Percentiles rank a stretch among this genome's conserved stretches.
phyloP scores from a whole-genome alignment of 2,888 invertebrate genomes.

The Acleris literana region DNA sequence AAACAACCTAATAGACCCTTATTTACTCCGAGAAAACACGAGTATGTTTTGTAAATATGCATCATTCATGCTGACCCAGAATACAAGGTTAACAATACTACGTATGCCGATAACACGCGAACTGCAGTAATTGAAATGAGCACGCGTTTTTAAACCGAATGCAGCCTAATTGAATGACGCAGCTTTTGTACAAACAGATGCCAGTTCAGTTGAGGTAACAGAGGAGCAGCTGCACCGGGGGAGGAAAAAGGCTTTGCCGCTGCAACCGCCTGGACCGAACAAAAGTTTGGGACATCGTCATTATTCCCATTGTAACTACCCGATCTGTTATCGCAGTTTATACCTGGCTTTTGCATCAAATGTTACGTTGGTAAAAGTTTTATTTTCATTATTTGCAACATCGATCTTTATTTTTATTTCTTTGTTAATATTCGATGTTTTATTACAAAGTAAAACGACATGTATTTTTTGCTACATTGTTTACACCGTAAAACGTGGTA shows the following conservation, averaged over 20 bases:
- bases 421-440: no score
- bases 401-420: no score
- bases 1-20: conserved; percentile 28
- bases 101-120: conserved; percentile 9
- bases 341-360: conserved; percentile 49
- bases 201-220: conserved; percentile 15
- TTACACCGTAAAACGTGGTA: no score
- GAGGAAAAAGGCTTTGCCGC: conserved; percentile 17
- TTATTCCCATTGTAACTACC: conserved; percentile 47
- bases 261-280: conserved; percentile 43
- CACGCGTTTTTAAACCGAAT: conserved; percentile 5
- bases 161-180: conserved; percentile 3
- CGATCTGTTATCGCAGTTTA: conserved; percentile 41
- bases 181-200: conserved; percentile 19
- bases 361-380: conserved; percentile 2
- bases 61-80: conserved; percentile 32
- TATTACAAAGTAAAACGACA: no score
- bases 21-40: conserved; percentile 21
- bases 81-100: conserved; percentile 28
- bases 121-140: conserved; percentile 1
- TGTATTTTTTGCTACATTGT: no score
- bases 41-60: conserved; percentile 22
- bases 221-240: conserved; percentile 24
- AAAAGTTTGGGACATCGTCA: conserved; percentile 46
- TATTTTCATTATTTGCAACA: not conserved